A percentile compares a stretch with the other conserved stretches of the same genome.
Evolutionary conservation across 1,140 invertebrate species (phyloP).

Genomic region (Drosophila punjabiensis): DNA sequence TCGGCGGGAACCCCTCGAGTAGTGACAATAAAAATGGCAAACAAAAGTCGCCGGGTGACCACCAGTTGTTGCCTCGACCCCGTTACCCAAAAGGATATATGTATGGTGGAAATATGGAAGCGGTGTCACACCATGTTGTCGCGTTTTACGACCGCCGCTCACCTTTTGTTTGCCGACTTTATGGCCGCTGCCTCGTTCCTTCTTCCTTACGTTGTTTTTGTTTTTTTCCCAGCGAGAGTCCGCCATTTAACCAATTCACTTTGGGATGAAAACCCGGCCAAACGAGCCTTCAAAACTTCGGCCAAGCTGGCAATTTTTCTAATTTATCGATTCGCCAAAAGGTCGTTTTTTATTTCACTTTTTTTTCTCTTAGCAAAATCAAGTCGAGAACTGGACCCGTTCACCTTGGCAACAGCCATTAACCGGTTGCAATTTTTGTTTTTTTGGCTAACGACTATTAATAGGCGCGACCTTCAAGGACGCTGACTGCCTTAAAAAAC

Average conservation of each 20-base stretch:
- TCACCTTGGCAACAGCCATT: slow-evolving; percentile 54
- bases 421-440: slow-evolving; percentile 40
- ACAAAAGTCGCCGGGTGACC: slow-evolving; percentile 65
- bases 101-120: slow-evolving; percentile 73
- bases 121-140: slow-evolving; percentile 81
- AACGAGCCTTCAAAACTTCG: slow-evolving; percentile 14
- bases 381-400: slow-evolving; percentile 38
- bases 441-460: slow-evolving; percentile 28
- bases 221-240: slow-evolving; percentile 12
- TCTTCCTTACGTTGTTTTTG: neutral
- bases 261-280: slow-evolving; percentile 33
- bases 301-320: slow-evolving; percentile 41
- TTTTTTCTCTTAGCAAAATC: slow-evolving; percentile 1
- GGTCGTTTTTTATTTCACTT: neutral
- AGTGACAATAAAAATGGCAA: slow-evolving; percentile 79
- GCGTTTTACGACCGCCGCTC: slow-evolving; percentile 74
- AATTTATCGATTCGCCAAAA: slow-evolving; percentile 55
- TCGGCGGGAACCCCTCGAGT: slow-evolving; percentile 63
- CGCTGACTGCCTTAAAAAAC: slow-evolving; percentile 35
- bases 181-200: slow-evolving; percentile 54
- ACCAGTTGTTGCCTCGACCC: slow-evolving; percentile 47
- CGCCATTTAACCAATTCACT: slow-evolving; percentile 69
- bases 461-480: slow-evolving; percentile 49
- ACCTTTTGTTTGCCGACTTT: slow-evolving; percentile 77
- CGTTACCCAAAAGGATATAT: slow-evolving; percentile 49